Percentiles rank a stretch among this genome's conserved stretches.
Evolutionary conservation across 2,888 invertebrate genomes (phyloP).

Genomic region (Thereva unica): DNA sequence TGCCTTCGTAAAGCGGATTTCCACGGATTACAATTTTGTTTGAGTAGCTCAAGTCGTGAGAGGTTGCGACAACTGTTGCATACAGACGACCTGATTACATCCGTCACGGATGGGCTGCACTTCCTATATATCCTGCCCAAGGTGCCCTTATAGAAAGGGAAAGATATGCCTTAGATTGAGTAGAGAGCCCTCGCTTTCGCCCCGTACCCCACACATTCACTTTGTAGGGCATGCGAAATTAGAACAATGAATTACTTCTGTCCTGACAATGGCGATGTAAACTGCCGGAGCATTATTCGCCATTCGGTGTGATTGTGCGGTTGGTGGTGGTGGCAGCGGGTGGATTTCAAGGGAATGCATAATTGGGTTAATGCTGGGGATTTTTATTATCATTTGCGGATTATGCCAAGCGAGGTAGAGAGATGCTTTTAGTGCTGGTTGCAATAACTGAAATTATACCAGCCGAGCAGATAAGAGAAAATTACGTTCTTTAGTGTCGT

Average conservation of each 20-base stretch:
- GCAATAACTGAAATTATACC: constrained; percentile 22
- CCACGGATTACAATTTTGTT: constrained; percentile 33
- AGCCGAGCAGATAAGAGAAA: not conserved
- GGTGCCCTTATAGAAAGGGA: constrained; percentile 3
- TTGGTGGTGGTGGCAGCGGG: too few relatives aligned
- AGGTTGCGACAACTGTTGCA: constrained; percentile 33
- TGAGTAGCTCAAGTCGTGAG: constrained; percentile 20
- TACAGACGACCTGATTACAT: constrained; percentile 35
- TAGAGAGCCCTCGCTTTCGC: not conserved
- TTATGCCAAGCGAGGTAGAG: constrained; percentile 7
- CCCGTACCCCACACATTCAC: not conserved
- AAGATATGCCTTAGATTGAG: not conserved
- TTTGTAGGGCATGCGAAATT: not conserved
- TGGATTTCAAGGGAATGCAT: constrained; percentile 17
- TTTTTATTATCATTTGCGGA: constrained; percentile 31
- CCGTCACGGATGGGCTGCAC: constrained; percentile 32
- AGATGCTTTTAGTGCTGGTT: not conserved
- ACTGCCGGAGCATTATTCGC: not conserved
- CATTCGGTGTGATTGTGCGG: constrained; percentile 11
- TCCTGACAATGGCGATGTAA: not conserved
- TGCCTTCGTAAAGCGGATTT: constrained; percentile 33
- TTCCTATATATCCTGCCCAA: constrained; percentile 11
- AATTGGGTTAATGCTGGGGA: constrained; percentile 30
- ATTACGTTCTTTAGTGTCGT: too few relatives aligned
- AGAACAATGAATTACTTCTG: constrained; percentile 5